Evolutionary conservation across 2,113 vertebrate genomes (phyloP).

Genomic region (Centropristis striata): DNA sequence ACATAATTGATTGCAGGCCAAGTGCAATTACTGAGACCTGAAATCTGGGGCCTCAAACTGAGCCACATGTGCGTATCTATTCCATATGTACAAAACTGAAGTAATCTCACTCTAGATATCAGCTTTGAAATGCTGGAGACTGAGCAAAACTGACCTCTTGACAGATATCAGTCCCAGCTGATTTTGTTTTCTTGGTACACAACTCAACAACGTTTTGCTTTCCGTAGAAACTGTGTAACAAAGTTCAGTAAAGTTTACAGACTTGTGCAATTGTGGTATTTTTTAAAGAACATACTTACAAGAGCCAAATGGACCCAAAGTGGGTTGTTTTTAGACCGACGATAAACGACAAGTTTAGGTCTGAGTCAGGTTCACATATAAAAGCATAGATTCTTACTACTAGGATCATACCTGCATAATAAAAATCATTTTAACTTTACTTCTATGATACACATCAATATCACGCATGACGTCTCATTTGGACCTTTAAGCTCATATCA

Average conservation of each 20-base stretch:
- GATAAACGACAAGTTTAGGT: neutral
- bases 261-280: conserved; percentile 17
- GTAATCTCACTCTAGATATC: conserved; percentile 29
- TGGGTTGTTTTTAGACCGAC: conserved; percentile 29
- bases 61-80: conserved; percentile 74
- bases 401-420: neutral
- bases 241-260: neutral
- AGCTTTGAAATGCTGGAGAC: conserved; percentile 3
- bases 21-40: conserved; percentile 72
- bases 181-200: no score
- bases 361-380: conserved; percentile 4
- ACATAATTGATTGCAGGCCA: conserved; percentile 83
- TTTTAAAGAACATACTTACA: conserved; percentile 18
- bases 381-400: neutral
- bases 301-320: conserved; percentile 21
- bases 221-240: neutral
- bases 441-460: neutral
- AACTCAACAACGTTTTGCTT: neutral
- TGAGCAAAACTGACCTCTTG: neutral
- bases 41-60: conserved; percentile 56
- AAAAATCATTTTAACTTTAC: neutral
- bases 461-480: neutral
- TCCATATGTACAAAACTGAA: conserved; percentile 44
- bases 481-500: neutral
- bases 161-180: no score